These are phyloP conservation scores for Holothuria scabra DNA, from an alignment of 53 echinoderm and acorn worm species.

Conservation along the genomic window DNA sequence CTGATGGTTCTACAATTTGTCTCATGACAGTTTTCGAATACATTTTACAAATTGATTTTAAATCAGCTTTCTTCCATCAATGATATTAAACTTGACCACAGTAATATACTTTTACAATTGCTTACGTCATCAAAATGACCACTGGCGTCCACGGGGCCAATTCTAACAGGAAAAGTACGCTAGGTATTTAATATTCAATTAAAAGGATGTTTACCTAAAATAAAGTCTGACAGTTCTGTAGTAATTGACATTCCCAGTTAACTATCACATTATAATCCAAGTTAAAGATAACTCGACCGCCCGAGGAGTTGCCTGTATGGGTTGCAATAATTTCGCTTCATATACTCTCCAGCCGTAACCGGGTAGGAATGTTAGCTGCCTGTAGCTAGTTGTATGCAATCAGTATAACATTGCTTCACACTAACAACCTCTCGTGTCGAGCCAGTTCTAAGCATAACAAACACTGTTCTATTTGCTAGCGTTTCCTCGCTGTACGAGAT, in stretches of 20 bases:
- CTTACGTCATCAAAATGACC: conserved; percentile 31
- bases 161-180: conserved; percentile 5
- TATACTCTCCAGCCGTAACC: not conserved
- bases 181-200: conserved; percentile 27
- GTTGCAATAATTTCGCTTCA: not conserved
- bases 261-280: too few species aligned
- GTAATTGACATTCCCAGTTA: conserved; percentile 24
- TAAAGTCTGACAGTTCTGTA: conserved; percentile 31
- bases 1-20: too few species aligned
- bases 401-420: not conserved
- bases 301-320: too few species aligned
- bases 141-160: not conserved
- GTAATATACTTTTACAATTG: not conserved
- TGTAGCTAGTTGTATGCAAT: not conserved
- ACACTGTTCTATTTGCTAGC: too few species aligned
- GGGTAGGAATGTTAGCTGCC: not conserved
- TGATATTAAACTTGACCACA: too few species aligned
- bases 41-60: too few species aligned
- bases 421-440: not conserved
- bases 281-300: too few species aligned
- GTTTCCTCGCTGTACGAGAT: too few species aligned
- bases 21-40: too few species aligned
- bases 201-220: conserved; percentile 5
- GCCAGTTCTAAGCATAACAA: too few species aligned
- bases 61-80: too few species aligned